Conservation (phyloP, 1,140 invertebrate genomes). For the Amphibalanus amphitrite region DNA sequence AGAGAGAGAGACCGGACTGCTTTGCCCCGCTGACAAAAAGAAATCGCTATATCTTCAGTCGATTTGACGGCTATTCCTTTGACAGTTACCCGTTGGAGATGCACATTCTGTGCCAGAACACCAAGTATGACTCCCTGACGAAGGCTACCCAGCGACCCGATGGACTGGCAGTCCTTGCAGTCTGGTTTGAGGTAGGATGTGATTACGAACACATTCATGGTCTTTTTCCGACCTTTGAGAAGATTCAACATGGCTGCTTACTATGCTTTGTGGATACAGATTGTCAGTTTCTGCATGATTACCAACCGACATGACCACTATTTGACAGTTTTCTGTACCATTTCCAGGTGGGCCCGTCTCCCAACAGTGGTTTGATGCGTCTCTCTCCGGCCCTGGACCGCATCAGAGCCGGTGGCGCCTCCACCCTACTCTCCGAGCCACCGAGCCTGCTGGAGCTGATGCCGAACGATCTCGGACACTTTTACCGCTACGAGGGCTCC, state of each 20-base stretch:
- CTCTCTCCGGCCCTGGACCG: not conserved
- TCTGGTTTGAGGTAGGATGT: constrained; percentile 33
- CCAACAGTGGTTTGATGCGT: not conserved
- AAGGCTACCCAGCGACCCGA: constrained; percentile 36
- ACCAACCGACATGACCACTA: too few species aligned
- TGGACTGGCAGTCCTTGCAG: constrained; percentile 47
- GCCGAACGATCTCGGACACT: constrained; percentile 35
- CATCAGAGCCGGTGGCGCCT: not conserved
- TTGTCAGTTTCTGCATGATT: too few species aligned
- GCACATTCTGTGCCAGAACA: constrained; percentile 51
- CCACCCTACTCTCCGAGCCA: not conserved
- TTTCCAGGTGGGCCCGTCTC: not conserved
- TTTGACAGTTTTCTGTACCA: too few species aligned
- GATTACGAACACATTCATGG: not conserved
- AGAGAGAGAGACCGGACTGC: too few species aligned
- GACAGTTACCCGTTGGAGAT: constrained; percentile 29
- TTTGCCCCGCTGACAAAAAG: too few species aligned
- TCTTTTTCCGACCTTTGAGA: not conserved
- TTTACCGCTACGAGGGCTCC: constrained; percentile 51
- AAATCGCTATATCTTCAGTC: too few species aligned
- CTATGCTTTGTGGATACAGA: not conserved
- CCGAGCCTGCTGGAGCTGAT: constrained; percentile 31
- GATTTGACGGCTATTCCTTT: too few species aligned
- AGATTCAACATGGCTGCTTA: not conserved
- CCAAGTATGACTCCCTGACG: constrained; percentile 28